phyloP scores from a whole-genome alignment of 2,113 vertebrate species.

The Trematocara unimaculatum region DNA sequence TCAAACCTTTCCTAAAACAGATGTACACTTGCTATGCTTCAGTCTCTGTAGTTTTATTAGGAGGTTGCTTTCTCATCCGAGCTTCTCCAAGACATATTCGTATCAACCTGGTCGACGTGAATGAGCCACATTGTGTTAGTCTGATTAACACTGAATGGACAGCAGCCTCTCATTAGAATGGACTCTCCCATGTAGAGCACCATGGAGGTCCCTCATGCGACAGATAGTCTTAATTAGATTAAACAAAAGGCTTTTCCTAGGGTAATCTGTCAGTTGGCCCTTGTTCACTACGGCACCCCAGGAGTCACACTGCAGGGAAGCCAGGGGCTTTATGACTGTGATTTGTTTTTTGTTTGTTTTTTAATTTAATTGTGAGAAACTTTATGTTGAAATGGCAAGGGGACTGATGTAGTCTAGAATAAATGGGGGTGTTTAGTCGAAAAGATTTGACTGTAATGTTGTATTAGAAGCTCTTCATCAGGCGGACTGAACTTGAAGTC shows the following conservation, averaged over 20 bases:
- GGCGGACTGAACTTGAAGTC: neutral
- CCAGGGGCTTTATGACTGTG: neutral
- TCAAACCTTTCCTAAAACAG: neutral
- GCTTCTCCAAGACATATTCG: slow-evolving; percentile 5
- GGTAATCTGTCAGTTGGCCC: slow-evolving; percentile 75
- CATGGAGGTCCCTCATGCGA: slow-evolving; percentile 49
- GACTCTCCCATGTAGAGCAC: slow-evolving; percentile 33
- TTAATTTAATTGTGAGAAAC: neutral
- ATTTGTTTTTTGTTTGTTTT: neutral
- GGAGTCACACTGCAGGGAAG: slow-evolving; percentile 42
- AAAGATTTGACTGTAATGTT: neutral
- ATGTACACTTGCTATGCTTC: neutral
- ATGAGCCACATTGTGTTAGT: slow-evolving; percentile 29
- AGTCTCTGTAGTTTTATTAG: neutral
- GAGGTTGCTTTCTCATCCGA: neutral
- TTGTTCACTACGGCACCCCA: slow-evolving; percentile 44
- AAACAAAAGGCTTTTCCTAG: slow-evolving; percentile 75
- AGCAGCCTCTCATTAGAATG: slow-evolving; percentile 32
- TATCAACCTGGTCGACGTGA: neutral
- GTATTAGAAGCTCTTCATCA: neutral
- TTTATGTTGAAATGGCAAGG: neutral
- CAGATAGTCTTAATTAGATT: slow-evolving; percentile 77
- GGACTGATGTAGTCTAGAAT: neutral
- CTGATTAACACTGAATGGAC: slow-evolving; percentile 56
- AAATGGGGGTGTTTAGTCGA: neutral